Evolutionary conservation across 2,797 vertebrate genomes (phyloP).

Genomic region (Dryobates pubescens): DNA sequence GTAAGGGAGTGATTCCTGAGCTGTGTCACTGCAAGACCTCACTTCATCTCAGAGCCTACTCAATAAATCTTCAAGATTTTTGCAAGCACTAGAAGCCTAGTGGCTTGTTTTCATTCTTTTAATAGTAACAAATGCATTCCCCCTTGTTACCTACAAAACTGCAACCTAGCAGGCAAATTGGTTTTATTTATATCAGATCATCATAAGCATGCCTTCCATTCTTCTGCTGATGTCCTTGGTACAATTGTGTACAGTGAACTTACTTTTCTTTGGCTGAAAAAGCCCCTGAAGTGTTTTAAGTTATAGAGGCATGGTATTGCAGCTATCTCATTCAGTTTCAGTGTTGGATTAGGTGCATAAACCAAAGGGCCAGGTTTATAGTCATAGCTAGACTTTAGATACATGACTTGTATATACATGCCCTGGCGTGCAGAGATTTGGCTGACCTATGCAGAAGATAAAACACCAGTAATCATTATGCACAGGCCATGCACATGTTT

Average conservation of each 20-base stretch:
- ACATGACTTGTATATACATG: accelerated
- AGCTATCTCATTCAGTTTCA: not conserved
- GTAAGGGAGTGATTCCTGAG: not conserved
- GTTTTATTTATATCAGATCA: not conserved
- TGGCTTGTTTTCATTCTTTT: not conserved
- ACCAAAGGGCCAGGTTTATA: not conserved
- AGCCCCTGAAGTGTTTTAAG: not conserved
- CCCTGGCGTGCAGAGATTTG: not conserved
- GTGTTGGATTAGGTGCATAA: not conserved
- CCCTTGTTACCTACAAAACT: not conserved
- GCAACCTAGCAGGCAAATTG: not conserved
- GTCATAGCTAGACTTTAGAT: not conserved
- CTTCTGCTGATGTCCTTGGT: not conserved
- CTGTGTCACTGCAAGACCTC: not conserved
- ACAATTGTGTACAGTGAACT: not conserved
- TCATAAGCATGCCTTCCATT: not conserved
- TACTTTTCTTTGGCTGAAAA: not conserved
- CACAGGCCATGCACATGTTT: not conserved
- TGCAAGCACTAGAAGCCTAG: not conserved
- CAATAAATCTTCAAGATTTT: slow-evolving; percentile 19
- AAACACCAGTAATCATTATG: not conserved
- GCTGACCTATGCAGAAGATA: not conserved
- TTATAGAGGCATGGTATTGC: not conserved
- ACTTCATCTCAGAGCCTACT: not conserved
- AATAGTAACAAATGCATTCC: not conserved